Evolutionary conservation across 2,888 invertebrate species (phyloP).

Genomic region (Plebejus melissa): DNA sequence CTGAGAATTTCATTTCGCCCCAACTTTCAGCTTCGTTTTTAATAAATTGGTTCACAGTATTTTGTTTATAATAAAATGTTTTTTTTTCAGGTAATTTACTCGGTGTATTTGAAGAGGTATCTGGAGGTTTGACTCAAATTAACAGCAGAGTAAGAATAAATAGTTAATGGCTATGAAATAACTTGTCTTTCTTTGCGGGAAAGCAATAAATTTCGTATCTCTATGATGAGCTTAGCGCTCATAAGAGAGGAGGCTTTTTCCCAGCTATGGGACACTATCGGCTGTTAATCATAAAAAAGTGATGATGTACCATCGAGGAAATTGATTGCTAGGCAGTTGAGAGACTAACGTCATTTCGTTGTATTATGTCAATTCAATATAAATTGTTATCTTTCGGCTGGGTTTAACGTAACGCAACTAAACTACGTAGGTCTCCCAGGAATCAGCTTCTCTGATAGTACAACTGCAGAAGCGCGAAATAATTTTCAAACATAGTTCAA

Average conservation of each 20-base stretch:
- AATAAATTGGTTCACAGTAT: not conserved
- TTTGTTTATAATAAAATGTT: not conserved
- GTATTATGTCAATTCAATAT: too few relatives aligned
- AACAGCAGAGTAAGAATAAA: not conserved
- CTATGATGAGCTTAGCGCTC: too few relatives aligned
- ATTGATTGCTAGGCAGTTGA: too few relatives aligned
- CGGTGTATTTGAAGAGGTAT: not conserved
- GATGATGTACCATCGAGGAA: not conserved
- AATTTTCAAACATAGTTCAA: not conserved
- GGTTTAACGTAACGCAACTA: too few relatives aligned
- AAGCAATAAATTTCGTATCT: too few relatives aligned
- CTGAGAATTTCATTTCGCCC: constrained; percentile 12
- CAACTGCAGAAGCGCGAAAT: not conserved
- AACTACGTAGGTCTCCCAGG: too few relatives aligned
- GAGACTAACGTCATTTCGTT: too few relatives aligned
- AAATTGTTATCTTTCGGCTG: too few relatives aligned
- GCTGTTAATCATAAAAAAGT: not conserved
- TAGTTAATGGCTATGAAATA: not conserved
- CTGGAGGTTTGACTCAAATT: not conserved
- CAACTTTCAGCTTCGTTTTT: constrained; percentile 8
- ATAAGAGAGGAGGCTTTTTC: too few relatives aligned
- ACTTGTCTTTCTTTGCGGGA: too few relatives aligned
- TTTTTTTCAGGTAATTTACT: constrained; percentile 16
- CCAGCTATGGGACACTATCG: not conserved
- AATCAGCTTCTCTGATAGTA: not conserved